A percentile compares a stretch with the other conserved stretches of the same genome.
Conservation (phyloP, 2,888 invertebrate species). For the Pteria penguin region DNA sequence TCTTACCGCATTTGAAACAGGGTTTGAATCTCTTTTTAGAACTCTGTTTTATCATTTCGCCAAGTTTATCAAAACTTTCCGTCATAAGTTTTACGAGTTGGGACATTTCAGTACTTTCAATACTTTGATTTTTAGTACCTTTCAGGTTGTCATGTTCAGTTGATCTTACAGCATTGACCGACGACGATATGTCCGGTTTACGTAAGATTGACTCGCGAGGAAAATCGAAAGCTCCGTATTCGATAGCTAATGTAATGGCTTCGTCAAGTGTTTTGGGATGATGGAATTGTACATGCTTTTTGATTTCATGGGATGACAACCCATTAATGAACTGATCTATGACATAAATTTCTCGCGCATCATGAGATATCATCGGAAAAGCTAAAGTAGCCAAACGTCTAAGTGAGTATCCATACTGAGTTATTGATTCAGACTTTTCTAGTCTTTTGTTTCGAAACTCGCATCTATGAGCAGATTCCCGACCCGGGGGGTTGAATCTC, state of each 20-base stretch:
- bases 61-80: too few species aligned
- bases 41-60: too few species aligned
- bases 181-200: too few species aligned
- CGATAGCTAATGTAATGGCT: neutral
- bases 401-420: neutral
- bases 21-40: too few species aligned
- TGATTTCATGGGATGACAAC: neutral
- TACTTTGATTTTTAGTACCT: too few species aligned
- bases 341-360: conserved; percentile 14
- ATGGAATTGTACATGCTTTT: conserved; percentile 11
- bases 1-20: too few species aligned
- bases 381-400: neutral
- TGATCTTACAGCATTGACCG: too few species aligned
- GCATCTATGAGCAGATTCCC: conserved; percentile 4
- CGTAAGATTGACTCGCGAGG: neutral
- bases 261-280: conserved; percentile 3
- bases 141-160: too few species aligned
- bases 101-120: too few species aligned
- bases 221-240: neutral
- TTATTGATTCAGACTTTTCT: neutral
- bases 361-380: neutral
- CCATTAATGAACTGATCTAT: conserved; percentile 17
- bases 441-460: neutral
- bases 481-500: conserved; percentile 4
- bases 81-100: too few species aligned